phyloP scores from a whole-genome alignment of 1,140 invertebrate genomes.

The Cheumatopsyche charites region DNA sequence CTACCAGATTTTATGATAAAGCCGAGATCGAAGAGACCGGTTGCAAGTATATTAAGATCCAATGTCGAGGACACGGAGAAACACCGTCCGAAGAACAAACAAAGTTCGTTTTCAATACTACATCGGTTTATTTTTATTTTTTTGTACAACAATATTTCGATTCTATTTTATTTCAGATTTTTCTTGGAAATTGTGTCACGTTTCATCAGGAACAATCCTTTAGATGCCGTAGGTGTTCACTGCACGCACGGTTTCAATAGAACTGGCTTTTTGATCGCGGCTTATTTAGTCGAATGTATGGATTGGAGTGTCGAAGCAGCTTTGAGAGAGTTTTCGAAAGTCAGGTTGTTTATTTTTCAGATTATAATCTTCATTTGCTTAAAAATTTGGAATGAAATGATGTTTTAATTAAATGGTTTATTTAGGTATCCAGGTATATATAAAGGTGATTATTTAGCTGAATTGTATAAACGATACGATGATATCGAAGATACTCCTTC shows the following conservation, averaged over 20 bases:
- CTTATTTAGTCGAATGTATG: conserved; percentile 85
- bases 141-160: too few species aligned
- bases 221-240: conserved; percentile 88
- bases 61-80: conserved; percentile 85
- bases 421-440: conserved; percentile 77
- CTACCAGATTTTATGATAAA: conserved; percentile 89
- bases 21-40: conserved; percentile 73
- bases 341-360: conserved; percentile 57
- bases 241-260: conserved; percentile 99
- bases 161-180: conserved; percentile 51
- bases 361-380: not conserved
- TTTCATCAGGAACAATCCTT: conserved; percentile 80
- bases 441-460: conserved; percentile 76
- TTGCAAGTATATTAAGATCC: conserved; percentile 84
- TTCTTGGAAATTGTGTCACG: conserved; percentile 81
- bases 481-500: conserved; percentile 72
- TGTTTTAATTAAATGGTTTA: conserved; percentile 30
- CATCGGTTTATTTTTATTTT: too few species aligned
- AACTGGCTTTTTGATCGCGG: conserved; percentile 92
- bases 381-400: not conserved
- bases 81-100: conserved; percentile 80
- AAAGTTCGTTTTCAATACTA: conserved; percentile 49
- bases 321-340: conserved; percentile 74
- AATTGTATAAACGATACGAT: conserved; percentile 78
- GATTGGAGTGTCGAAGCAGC: conserved; percentile 82